Conservation (phyloP, 2,113 vertebrate species). For the Centropus bengalensis region DNA sequence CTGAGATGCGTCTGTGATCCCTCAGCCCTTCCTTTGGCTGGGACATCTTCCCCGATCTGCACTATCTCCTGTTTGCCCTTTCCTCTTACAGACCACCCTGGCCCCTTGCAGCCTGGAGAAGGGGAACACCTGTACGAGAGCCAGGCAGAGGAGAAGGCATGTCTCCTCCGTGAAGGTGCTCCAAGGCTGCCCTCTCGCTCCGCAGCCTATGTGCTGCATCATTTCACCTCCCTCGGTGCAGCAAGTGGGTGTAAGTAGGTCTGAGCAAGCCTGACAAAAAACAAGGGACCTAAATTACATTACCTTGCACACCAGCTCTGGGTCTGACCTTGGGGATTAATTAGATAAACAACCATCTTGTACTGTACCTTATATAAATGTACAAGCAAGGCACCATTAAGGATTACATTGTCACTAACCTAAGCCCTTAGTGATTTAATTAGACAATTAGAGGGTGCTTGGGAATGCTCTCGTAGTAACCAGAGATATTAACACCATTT, state of each 20-base stretch:
- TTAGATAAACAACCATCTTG: slow-evolving; percentile 60
- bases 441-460: slow-evolving; percentile 69
- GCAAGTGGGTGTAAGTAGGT: background rate
- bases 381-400: slow-evolving; percentile 63
- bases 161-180: accelerated
- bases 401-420: slow-evolving; percentile 62
- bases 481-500: slow-evolving; percentile 70
- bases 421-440: slow-evolving; percentile 71
- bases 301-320: slow-evolving; percentile 34
- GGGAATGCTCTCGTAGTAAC: slow-evolving; percentile 49
- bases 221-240: accelerated
- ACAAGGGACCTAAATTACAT: slow-evolving; percentile 27
- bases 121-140: accelerated
- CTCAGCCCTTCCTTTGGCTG: background rate
- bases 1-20: accelerated
- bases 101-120: background rate
- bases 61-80: accelerated
- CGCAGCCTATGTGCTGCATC: accelerated
- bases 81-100: background rate
- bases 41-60: background rate
- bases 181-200: background rate
- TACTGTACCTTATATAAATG: slow-evolving; percentile 47
- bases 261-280: slow-evolving; percentile 20
- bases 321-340: slow-evolving; percentile 65
- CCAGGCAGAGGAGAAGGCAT: accelerated